These are phyloP conservation scores for Lasioglossum albipes DNA, from an alignment of 1,140 invertebrate genomes.

Conservation along the genomic window DNA sequence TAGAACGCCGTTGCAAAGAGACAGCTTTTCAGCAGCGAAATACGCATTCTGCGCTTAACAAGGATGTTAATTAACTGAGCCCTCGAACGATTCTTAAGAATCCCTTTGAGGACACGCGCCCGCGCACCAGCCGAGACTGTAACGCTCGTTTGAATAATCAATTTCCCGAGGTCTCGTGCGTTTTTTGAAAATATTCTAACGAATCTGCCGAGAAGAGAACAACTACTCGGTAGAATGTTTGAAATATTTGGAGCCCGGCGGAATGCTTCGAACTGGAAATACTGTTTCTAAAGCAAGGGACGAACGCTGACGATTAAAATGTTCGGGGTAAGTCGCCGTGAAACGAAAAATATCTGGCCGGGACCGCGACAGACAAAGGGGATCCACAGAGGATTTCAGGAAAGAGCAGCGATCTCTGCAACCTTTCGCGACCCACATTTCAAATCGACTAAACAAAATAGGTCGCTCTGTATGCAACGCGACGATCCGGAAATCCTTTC, in stretches of 20 bases:
- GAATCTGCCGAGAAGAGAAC: no score
- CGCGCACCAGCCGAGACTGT: no score
- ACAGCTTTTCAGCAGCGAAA: background rate
- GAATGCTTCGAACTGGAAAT: background rate
- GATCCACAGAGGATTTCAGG: background rate
- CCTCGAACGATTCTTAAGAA: no score
- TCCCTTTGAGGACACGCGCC: no score
- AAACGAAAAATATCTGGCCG: conserved; percentile 23
- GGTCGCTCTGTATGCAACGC: conserved; percentile 53
- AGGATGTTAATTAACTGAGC: no score
- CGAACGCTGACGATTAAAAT: conserved; percentile 29
- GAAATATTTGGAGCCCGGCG: background rate
- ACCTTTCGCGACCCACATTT: conserved; percentile 44
- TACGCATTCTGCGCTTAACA: background rate
- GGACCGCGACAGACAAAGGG: conserved; percentile 6
- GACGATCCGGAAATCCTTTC: conserved; percentile 48
- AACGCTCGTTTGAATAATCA: no score
- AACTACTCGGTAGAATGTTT: background rate
- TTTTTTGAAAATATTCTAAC: no score
- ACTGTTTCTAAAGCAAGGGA: background rate
- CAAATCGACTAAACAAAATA: conserved; percentile 52
- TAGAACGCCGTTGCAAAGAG: background rate
- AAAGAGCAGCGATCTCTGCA: conserved; percentile 24
- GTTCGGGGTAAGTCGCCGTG: background rate
- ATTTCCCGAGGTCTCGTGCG: no score